A percentile compares a stretch with the other conserved stretches of the same genome.
These are phyloP conservation scores for Pterostichus madidus DNA, from an alignment of 2,888 invertebrate genomes.

Conservation along the genomic window DNA sequence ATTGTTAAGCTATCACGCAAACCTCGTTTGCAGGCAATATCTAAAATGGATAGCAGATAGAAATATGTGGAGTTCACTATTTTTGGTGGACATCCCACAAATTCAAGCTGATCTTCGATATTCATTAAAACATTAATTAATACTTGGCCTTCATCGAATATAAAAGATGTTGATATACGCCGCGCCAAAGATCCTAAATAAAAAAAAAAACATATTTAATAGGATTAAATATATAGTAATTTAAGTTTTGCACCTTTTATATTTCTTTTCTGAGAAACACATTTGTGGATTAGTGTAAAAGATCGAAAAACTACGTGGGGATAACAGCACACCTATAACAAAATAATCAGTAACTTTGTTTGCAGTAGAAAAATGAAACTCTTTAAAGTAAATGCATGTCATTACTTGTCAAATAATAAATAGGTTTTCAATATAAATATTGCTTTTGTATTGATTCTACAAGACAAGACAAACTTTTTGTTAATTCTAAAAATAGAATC, in stretches of 20 bases:
- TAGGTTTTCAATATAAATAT: constrained; percentile 11
- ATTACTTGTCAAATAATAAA: constrained; percentile 19
- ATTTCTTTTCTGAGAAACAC: constrained; percentile 64
- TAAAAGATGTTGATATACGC: constrained; percentile 56
- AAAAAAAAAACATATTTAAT: background rate
- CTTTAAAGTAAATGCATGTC: background rate
- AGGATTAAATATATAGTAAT: background rate
- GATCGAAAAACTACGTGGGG: constrained; percentile 63
- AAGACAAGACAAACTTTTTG: background rate
- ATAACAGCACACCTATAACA: constrained; percentile 64
- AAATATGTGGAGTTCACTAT: constrained; percentile 59
- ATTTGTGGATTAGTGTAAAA: constrained; percentile 65
- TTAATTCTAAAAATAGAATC: constrained; percentile 32
- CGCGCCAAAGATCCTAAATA: constrained; percentile 54
- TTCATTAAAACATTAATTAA: constrained; percentile 62
- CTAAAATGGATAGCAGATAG: constrained; percentile 57
- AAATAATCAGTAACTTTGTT: background rate
- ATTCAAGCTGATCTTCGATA: constrained; percentile 64
- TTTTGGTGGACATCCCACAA: constrained; percentile 61
- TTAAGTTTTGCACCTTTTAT: constrained; percentile 45
- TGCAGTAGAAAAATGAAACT: background rate
- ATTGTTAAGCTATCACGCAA: constrained; percentile 1
- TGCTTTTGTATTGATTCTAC: constrained; percentile 6
- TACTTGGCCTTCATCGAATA: constrained; percentile 63
- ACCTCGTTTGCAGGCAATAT: constrained; percentile 65